phyloP scores from a whole-genome alignment of 2,797 vertebrate genomes.

The Tragopan temminckii region DNA sequence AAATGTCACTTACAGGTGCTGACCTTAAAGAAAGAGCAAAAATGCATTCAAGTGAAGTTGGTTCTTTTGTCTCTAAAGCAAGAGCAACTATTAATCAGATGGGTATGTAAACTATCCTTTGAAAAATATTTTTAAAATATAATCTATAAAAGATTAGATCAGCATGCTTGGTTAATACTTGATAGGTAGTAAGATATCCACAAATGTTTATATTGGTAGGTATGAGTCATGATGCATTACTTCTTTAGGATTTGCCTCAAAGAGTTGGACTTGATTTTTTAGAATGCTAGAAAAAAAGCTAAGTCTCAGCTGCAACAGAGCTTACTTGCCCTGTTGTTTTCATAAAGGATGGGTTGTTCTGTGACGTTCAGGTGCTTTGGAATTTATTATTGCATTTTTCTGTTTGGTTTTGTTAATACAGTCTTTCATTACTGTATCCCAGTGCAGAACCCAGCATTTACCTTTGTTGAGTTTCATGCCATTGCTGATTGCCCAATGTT shows the following conservation, averaged over 20 bases:
- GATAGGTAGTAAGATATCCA: neutral
- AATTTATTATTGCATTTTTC: neutral
- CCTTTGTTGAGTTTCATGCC: neutral
- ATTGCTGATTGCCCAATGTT: neutral
- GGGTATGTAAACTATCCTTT: constrained; percentile 81
- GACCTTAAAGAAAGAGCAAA: constrained; percentile 97
- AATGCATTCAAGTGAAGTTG: constrained; percentile 96
- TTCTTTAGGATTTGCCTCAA: neutral
- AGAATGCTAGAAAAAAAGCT: neutral
- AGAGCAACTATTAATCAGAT: constrained; percentile 93
- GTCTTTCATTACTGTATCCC: neutral
- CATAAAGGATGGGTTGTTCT: neutral
- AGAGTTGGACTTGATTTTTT: neutral
- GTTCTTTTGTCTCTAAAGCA: constrained; percentile 93
- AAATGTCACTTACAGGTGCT: constrained; percentile 87
- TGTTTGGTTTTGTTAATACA: neutral
- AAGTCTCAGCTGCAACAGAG: neutral
- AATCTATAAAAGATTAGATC: neutral
- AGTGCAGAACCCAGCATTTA: neutral
- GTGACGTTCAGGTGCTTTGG: neutral
- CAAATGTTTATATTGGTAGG: neutral
- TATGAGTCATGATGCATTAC: neutral
- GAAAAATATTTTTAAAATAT: neutral
- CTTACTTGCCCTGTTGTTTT: neutral
- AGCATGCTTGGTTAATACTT: neutral